Conservation (phyloP, 2,113 vertebrate genomes). For the Murina feae region DNA sequence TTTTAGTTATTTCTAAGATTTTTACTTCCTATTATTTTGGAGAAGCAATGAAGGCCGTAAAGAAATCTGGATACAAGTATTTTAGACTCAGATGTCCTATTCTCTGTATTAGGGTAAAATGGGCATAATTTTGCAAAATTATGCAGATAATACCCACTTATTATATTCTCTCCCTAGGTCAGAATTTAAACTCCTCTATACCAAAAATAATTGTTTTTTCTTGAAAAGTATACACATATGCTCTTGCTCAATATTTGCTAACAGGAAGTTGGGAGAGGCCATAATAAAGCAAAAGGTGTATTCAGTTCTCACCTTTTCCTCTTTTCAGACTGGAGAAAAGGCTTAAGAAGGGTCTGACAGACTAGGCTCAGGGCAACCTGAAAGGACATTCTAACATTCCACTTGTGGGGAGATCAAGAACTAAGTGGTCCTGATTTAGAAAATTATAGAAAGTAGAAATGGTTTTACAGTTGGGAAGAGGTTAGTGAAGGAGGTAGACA, state of each 20-base stretch:
- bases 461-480: neutral
- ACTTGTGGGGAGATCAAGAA: neutral
- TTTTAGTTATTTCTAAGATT: neutral
- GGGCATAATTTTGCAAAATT: neutral
- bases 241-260: neutral
- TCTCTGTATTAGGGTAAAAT: neutral
- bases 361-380: neutral
- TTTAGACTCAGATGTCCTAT: neutral
- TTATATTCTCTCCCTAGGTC: neutral
- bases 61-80: neutral
- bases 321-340: neutral
- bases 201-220: neutral
- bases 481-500: neutral
- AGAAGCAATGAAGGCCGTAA: neutral
- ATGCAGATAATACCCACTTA: neutral
- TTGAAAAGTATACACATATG: neutral
- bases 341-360: neutral
- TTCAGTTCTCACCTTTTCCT: neutral
- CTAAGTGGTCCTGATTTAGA: neutral
- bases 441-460: neutral
- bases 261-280: neutral
- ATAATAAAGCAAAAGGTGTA: neutral
- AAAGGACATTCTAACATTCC: neutral
- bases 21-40: neutral
- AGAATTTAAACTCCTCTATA: neutral